Evolutionary conservation across 2,797 vertebrate species (phyloP), one percentile per base, ranked within the genome.

Genomic region (Echiichthys vipera): DNA sequence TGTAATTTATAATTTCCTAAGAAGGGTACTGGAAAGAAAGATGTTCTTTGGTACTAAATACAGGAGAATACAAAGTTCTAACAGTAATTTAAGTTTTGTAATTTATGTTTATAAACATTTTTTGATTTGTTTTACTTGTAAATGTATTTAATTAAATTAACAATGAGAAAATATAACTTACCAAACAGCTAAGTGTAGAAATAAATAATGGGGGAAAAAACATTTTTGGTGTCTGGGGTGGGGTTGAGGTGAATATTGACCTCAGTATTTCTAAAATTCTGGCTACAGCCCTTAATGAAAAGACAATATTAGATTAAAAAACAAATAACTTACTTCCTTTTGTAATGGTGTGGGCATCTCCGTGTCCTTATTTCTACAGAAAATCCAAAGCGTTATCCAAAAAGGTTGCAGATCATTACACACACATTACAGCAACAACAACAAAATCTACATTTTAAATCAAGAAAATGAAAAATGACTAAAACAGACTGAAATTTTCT

Each of bases 271-370:
- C 4, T 36, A 61, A 20, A 63, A 42, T 45, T 8, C 2, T 67
- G 27, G 1, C 5, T 18, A 24, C 0, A 0, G 37, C 5, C 39
- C 12, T 13, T 14, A 24, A 40, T 40, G 0, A 0, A 62, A 69
- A 42, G 0, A 47, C 9, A 17, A 10, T 17, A 22, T 46, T 5
- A 27, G 8, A 22, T 34, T 6, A 4, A 8, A 40, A 42, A 36
- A 30, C 8, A 51, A 62, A 50, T 6, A 17, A 86, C 91, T 85
- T 84, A 95, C 95, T 88, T 90, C 89, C 85, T 91, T 74, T 92
- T 95, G 85, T 95, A 47, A 89, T 95, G 94, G 68, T 95, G 95
- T 1, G 95, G 95, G 73, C 95, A 95, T 65, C 93, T 86, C 43
- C 90, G 84, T 40, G 94, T 95, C 71, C 94, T 88, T 10, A 90